Percentiles rank a stretch among this genome's conserved stretches.
Evolutionary conservation across 30 jellyfish, hydroid and myxozoan genomes (phyloP).

Genomic region (Nemopilema nomurai): DNA sequence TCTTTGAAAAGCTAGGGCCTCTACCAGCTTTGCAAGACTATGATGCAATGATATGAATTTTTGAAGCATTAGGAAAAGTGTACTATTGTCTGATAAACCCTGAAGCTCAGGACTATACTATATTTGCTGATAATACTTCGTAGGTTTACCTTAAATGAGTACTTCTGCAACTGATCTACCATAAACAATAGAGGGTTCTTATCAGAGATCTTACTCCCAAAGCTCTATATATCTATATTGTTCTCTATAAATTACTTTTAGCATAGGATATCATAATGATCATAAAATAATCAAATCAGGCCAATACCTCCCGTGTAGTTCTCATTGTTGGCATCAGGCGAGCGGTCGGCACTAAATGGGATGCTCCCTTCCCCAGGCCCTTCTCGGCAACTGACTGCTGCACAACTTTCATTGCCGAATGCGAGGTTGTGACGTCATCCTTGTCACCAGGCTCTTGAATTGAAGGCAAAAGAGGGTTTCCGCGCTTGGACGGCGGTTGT

Average conservation of each 20-base stretch:
- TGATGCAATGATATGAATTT: neutral
- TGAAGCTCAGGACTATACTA: no score
- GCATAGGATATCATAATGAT: no score
- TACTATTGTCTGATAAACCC: neutral
- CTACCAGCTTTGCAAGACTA: constrained; percentile 89
- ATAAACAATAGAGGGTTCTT: no score
- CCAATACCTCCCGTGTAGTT: neutral
- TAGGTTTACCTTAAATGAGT: no score
- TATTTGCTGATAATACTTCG: no score
- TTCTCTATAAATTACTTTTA: no score
- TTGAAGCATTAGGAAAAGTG: neutral
- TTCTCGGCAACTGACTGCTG: neutral
- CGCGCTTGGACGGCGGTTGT: neutral
- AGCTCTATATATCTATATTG: no score
- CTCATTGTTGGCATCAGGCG: neutral
- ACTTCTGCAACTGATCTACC: no score
- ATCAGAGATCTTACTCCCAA: no score
- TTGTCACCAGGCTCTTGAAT: constrained; percentile 10
- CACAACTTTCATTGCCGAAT: neutral
- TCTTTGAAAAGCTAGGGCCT: constrained; percentile 76
- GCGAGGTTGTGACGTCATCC: neutral
- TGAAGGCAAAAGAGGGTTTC: constrained; percentile 4
- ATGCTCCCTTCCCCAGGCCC: neutral
- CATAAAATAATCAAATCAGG: no score
- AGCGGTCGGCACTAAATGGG: neutral